Percentiles rank a stretch among this genome's conserved stretches.
These are phyloP conservation scores for Vannuccia rotundouncinata DNA, from an alignment of 2,888 invertebrate genomes.

Conservation along the genomic window DNA sequence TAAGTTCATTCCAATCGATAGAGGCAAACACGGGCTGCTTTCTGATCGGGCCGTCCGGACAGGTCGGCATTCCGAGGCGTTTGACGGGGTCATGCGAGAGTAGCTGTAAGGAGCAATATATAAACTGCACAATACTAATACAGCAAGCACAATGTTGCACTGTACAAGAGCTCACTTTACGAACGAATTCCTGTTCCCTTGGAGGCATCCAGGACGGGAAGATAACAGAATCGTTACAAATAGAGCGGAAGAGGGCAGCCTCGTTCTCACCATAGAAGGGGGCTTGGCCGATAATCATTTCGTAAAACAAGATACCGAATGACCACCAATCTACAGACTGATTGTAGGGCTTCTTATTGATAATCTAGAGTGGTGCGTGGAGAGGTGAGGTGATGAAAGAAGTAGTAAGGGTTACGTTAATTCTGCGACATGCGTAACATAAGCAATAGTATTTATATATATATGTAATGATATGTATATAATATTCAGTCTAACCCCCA, in stretches of 20 bases:
- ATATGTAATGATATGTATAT: too few species aligned
- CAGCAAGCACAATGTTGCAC: conserved; percentile 42
- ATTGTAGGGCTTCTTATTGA: conserved; percentile 89
- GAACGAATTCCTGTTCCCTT: conserved; percentile 63
- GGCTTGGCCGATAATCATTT: conserved; percentile 96
- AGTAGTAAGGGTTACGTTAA: too few species aligned
- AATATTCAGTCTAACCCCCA: too few species aligned
- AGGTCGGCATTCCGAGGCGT: conserved; percentile 77
- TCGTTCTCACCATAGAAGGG: conserved; percentile 98
- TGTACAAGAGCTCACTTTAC: conserved; percentile 45
- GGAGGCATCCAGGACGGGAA: conserved; percentile 84
- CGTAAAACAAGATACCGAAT: conserved; percentile 90
- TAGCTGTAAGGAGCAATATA: conserved; percentile 59
- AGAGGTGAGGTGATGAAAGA: background rate
- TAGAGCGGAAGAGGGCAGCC: conserved; percentile 96
- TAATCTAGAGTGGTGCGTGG: conserved; percentile 64
- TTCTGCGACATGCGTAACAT: too few species aligned
- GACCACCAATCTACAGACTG: conserved; percentile 99
- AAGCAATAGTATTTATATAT: too few species aligned
- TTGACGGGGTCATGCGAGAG: conserved; percentile 84
- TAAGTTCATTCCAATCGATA: conserved; percentile 81
- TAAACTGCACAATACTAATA: background rate
- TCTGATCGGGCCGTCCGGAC: conserved; percentile 78
- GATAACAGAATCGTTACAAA: conserved; percentile 92
- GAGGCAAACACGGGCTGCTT: conserved; percentile 83